Evolutionary conservation across 2,113 vertebrate species (phyloP).

Genomic region (Chloropsis hardwickii): DNA sequence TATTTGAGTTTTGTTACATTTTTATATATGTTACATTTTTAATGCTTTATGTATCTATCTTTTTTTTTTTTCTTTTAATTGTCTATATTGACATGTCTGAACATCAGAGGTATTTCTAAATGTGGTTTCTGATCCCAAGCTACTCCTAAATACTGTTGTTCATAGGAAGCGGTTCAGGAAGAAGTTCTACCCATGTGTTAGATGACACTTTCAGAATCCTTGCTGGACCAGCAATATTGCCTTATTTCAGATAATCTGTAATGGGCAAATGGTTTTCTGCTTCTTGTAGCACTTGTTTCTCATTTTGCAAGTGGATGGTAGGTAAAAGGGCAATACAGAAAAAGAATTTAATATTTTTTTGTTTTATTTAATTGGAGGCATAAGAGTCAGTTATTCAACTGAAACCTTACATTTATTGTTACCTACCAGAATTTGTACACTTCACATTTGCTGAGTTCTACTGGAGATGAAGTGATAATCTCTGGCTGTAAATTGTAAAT

Average conservation of each 20-base stretch:
- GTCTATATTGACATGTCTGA: not conserved
- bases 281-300: not conserved
- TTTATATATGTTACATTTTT: not conserved
- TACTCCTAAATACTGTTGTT: not conserved
- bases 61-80: not conserved
- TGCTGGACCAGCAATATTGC: not conserved
- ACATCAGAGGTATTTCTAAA: not conserved
- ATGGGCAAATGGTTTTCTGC: not conserved
- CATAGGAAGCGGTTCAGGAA: not conserved
- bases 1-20: not conserved
- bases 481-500: constrained; percentile 53
- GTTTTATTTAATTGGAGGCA: not conserved
- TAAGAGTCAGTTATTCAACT: not conserved
- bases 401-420: constrained; percentile 35
- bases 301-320: not conserved
- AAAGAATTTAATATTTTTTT: not conserved
- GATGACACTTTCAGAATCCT: not conserved
- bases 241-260: not conserved
- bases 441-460: constrained; percentile 21
- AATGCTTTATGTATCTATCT: not conserved
- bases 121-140: not conserved
- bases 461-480: constrained; percentile 58
- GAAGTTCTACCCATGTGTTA: not conserved
- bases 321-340: not conserved
- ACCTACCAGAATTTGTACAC: constrained; percentile 23